phyloP scores from a whole-genome alignment of 2,113 vertebrate genomes.

The Cygnus buccinator region DNA sequence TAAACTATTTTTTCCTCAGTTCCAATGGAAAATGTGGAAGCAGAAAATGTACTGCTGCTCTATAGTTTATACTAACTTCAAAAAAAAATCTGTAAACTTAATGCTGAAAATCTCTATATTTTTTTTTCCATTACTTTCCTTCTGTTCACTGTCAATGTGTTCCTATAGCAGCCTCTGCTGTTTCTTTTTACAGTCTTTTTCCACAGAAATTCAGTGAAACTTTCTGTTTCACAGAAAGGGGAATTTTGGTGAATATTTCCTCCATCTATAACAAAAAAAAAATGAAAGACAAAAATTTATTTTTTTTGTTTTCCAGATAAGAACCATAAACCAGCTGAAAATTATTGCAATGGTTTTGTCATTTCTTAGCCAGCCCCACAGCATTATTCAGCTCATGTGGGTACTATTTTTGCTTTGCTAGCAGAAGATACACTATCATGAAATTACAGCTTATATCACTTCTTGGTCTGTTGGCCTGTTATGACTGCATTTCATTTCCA shows the following conservation, averaged over 20 bases:
- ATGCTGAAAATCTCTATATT: background rate
- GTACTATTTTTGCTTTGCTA: constrained; percentile 58
- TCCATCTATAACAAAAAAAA: background rate
- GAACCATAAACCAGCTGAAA: background rate
- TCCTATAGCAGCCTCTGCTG: background rate
- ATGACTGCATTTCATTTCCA: constrained; percentile 71
- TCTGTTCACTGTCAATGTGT: background rate
- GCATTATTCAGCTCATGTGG: background rate
- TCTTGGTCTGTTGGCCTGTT: constrained; percentile 61
- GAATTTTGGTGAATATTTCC: background rate
- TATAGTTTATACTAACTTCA: background rate
- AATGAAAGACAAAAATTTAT: background rate
- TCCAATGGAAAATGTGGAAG: background rate
- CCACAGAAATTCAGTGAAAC: background rate
- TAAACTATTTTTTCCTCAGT: background rate
- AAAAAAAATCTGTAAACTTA: background rate
- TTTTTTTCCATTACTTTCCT: background rate
- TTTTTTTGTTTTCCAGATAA: background rate
- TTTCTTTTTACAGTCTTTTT: background rate
- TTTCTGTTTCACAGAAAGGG: background rate
- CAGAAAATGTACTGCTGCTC: background rate
- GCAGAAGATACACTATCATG: constrained; percentile 41
- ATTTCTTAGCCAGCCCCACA: background rate
- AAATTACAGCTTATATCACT: constrained; percentile 70
- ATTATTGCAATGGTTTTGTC: background rate